Evolutionary conservation across 2,888 invertebrate species (phyloP), one percentile per base, ranked within the genome.

Genomic region (Itoplectis maculator): DNA sequence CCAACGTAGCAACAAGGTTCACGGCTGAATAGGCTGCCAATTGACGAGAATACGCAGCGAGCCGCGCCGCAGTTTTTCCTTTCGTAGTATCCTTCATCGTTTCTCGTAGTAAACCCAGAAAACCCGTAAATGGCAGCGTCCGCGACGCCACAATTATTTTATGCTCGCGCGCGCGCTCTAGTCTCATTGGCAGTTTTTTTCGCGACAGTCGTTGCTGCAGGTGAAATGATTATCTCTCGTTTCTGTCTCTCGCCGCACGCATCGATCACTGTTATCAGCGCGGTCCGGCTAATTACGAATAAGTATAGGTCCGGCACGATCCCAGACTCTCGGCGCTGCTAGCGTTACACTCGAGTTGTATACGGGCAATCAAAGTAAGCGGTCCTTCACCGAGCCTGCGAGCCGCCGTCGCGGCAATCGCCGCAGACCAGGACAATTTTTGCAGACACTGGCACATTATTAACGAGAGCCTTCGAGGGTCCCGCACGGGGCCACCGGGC

Each of bases 201-300:
- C n/a, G 47, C 51, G 61, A 13, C 6, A n/a, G 56, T 47, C 40
- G 29, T 18, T n/a, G 29, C 49, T 42, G 13, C n/a, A n/a, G 15
- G 47, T 18, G 42, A 40, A 63, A 77, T 77, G 9, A 49, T 77
- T 77, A 70, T 63, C 47, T 56, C 56, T 51, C 59, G 68, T 49
- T 15, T 49, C 49, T 77, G 68, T 76, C 69, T 70, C 40, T 69
- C 66, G 42, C 40, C n/a, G 23, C 29, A 63, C 40, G 42, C 66
- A 59, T 59, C 56, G 49, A 77, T 77, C 69, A 70, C 69, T 77
- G 61, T 69, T 77, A 77, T 77, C 77, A 76, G 69, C 56, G 65
- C 61, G 47, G 35, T 69, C 54, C n/a, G 63, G 68, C 81, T 78
- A 82, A 82, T 82, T 78, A 80, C 69, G 65, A 82, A 59, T 77